A percentile compares a stretch with the other conserved stretches of the same genome.
Conservation (phyloP, 2,797 vertebrate species). For the Danio aesculapii region DNA sequence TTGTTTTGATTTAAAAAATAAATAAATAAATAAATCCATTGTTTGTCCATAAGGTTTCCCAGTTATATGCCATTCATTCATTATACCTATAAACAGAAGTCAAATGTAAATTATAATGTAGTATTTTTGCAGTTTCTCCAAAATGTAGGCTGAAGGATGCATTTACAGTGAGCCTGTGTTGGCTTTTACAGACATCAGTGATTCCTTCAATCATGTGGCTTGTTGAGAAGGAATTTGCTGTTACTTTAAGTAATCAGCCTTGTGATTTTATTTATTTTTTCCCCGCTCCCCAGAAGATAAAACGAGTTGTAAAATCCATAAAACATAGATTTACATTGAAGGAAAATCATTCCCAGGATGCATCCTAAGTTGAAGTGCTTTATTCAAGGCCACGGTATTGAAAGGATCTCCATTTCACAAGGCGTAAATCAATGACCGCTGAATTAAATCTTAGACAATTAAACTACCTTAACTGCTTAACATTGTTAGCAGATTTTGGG, state of each 20-base stretch:
- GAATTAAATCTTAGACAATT: neutral
- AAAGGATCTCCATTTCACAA: neutral
- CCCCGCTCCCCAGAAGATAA: neutral
- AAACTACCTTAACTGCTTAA: neutral
- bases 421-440: neutral
- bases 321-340: neutral
- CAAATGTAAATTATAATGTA: too few species aligned
- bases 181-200: neutral
- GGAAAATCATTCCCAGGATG: neutral
- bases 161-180: too few species aligned
- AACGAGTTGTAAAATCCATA: neutral
- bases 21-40: too few species aligned
- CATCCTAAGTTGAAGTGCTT: neutral
- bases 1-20: too few species aligned
- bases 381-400: neutral
- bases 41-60: too few species aligned
- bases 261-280: neutral
- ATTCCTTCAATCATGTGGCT: neutral
- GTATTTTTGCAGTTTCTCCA: too few species aligned
- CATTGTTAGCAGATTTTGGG: neutral
- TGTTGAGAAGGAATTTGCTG: neutral
- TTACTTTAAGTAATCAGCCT: neutral
- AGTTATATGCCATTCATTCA: too few species aligned
- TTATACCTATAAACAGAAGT: too few species aligned
- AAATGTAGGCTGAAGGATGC: too few species aligned